Conservation (phyloP, 2,797 vertebrate genomes). For the Galago senegalensis region DNA sequence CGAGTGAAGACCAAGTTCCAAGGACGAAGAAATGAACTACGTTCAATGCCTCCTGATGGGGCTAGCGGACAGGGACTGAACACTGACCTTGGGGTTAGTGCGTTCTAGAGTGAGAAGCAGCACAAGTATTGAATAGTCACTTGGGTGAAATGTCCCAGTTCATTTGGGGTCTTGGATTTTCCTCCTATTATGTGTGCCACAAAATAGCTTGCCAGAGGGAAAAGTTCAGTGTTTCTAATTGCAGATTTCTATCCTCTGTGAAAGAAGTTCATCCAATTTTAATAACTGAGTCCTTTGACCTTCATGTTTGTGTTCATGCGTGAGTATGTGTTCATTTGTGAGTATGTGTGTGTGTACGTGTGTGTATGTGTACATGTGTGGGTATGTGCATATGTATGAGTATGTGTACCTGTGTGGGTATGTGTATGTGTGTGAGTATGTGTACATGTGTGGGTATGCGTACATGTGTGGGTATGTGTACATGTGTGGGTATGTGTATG, state of each 20-base stretch:
- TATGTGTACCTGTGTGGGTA: no score
- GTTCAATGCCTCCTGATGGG: not conserved
- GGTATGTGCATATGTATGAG: no score
- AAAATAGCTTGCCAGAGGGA: conserved; percentile 38
- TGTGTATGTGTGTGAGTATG: no score
- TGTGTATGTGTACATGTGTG: no score
- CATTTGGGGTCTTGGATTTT: not conserved
- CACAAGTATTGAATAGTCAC: not conserved
- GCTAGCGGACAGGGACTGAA: rapidly evolving
- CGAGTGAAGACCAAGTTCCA: not conserved
- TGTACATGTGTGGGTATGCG: no score
- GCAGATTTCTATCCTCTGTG: conserved; percentile 54
- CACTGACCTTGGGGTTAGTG: no score
- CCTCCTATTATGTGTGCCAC: not conserved
- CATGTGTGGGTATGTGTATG: no score
- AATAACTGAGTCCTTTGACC: conserved; percentile 69
- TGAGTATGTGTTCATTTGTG: not conserved
- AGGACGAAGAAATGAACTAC: not conserved
- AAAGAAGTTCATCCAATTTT: conserved; percentile 53
- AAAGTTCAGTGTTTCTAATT: conserved; percentile 45
- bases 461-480: no score
- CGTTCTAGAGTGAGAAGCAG: not conserved
- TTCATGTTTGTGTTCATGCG: not conserved
- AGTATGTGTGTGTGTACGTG: no score
- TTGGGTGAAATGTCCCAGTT: not conserved